A percentile compares a stretch with the other conserved stretches of the same genome.
phyloP scores from a whole-genome alignment of 2,797 vertebrate species.

The Podarcis lilfordi region DNA sequence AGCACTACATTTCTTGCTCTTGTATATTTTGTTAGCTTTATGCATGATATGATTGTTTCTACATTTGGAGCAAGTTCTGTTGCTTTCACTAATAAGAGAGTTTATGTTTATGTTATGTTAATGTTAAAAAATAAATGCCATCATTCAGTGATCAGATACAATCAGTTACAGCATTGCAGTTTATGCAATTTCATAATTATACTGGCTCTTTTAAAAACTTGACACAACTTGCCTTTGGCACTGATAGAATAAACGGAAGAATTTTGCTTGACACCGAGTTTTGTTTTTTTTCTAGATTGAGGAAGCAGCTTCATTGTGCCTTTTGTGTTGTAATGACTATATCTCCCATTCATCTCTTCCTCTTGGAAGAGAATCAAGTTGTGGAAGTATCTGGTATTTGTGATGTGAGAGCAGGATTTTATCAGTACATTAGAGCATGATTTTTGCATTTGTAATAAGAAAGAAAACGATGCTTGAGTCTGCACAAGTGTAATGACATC shows the following conservation, averaged over 20 bases:
- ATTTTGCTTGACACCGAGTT: conserved; percentile 29
- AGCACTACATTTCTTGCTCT: no score
- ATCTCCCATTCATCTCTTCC: not conserved
- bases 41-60: not conserved
- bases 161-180: not conserved
- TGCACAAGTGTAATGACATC: not conserved
- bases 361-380: conserved; percentile 3
- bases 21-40: not conserved
- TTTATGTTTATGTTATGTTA: not conserved
- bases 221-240: conserved; percentile 16
- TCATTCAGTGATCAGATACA: not conserved
- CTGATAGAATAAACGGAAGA: conserved; percentile 26
- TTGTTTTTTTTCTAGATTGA: conserved; percentile 30
- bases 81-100: not conserved
- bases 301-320: conserved; percentile 2
- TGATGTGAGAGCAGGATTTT: no score
- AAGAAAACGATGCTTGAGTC: not conserved
- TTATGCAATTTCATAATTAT: conserved; percentile 33
- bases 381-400: not conserved
- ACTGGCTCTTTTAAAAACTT: conserved; percentile 24
- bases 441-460: not conserved
- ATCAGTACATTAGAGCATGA: rapidly evolving
- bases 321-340: conserved; percentile 13
- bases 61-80: not conserved
- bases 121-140: not conserved